A percentile compares a stretch with the other conserved stretches of the same genome.
phyloP scores from a whole-genome alignment of 2,888 invertebrate species.

The Limenitis arthemis region DNA sequence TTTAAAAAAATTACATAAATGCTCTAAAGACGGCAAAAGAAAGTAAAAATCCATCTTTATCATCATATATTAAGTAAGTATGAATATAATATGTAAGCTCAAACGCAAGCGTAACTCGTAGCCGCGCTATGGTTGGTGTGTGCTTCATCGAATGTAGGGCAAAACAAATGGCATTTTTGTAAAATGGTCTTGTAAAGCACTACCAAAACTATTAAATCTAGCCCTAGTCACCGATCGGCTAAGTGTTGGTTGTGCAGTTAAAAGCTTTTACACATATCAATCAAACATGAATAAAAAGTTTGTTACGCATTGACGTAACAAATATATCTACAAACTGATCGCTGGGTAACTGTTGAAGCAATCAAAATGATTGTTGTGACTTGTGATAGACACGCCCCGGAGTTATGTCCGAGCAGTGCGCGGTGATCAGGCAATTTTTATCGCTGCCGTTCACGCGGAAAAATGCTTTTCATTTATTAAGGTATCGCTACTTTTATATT shows the following conservation, averaged over 20 bases:
- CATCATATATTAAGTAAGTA: too few species aligned
- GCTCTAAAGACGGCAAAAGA: too few species aligned
- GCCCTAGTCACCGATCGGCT: too few species aligned
- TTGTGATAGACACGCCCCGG: constrained; percentile 39
- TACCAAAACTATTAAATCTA: too few species aligned
- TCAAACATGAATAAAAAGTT: neutral
- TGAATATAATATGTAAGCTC: too few species aligned
- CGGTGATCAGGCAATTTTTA: constrained; percentile 47
- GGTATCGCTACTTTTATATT: constrained; percentile 22
- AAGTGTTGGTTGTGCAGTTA: neutral
- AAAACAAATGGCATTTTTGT: too few species aligned
- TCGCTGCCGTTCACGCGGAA: constrained; percentile 33
- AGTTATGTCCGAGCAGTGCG: constrained; percentile 27
- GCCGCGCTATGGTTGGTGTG: too few species aligned
- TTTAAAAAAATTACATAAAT: too few species aligned
- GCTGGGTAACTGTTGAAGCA: constrained; percentile 16
- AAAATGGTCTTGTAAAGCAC: too few species aligned
- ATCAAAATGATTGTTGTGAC: constrained; percentile 39
- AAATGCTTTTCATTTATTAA: constrained; percentile 28
- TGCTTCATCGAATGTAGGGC: too few species aligned
- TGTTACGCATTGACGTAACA: neutral
- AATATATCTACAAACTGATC: neutral
- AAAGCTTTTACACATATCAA: neutral
- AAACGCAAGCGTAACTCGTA: too few species aligned
- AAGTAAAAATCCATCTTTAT: too few species aligned